phyloP scores from a whole-genome alignment of 2,888 invertebrate genomes.

The Vanessa cardui region DNA sequence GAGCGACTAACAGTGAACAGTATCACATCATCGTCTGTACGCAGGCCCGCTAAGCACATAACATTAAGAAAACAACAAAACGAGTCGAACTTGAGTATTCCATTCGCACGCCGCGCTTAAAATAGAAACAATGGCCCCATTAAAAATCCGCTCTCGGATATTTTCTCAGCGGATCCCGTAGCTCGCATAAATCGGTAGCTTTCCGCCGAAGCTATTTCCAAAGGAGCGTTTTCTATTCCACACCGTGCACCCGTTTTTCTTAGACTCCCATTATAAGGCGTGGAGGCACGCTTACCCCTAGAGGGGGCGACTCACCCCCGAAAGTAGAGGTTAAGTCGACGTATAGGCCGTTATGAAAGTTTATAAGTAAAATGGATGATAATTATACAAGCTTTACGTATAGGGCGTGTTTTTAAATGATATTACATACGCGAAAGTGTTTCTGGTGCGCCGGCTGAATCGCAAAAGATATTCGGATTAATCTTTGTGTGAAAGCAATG shows the following conservation, averaged over 20 bases:
- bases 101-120: slow-evolving; percentile 79
- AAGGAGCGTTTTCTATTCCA: slow-evolving; percentile 83
- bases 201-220: slow-evolving; percentile 82
- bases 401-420: slow-evolving; percentile 74
- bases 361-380: slow-evolving; percentile 83
- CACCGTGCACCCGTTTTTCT: slow-evolving; percentile 81
- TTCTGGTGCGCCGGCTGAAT: slow-evolving; percentile 46
- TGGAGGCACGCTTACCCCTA: slow-evolving; percentile 49
- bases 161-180: slow-evolving; percentile 80
- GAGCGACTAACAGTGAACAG: slow-evolving; percentile 27
- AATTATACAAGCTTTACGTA: slow-evolving; percentile 79
- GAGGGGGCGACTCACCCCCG: slow-evolving; percentile 54
- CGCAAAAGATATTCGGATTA: slow-evolving; percentile 26
- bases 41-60: slow-evolving; percentile 46
- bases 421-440: slow-evolving; percentile 67
- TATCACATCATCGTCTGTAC: slow-evolving; percentile 42
- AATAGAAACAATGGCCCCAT: slow-evolving; percentile 81
- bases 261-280: slow-evolving; percentile 79
- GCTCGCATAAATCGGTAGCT: slow-evolving; percentile 80
- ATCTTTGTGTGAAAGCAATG: slow-evolving; percentile 22
- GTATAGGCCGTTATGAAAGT: slow-evolving; percentile 83
- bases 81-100: slow-evolving; percentile 72
- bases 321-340: slow-evolving; percentile 81
- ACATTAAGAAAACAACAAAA: slow-evolving; percentile 57
- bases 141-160: slow-evolving; percentile 82